Base-by-base conservation (phyloP, 2,888 invertebrate species). In the Lasioglossum figueresi region DNA sequence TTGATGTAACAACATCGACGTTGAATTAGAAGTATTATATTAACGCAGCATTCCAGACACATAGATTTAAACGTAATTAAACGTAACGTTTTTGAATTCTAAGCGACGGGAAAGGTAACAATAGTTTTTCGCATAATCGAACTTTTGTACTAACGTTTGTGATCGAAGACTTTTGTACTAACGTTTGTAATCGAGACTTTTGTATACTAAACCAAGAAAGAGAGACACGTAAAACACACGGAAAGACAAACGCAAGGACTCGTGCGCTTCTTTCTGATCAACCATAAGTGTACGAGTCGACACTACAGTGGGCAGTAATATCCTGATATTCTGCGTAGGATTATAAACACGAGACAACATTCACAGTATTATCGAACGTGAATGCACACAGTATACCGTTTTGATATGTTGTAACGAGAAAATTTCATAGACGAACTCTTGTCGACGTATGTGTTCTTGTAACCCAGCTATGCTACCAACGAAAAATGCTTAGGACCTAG, bases 331-430 rank as follows among this genome's bases (percentile, higher is more conserved):
- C 68, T 76, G 79, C 79, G 73, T 88, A 88, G 85, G 16, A 77
- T 83, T 82, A 86, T 31, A 83, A 74, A 82, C 66, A 66, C 79
- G 37, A 86, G 75, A 80, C 77, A 70, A 56, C 88, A 89, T 92
- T 92, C 88, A 82, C 90, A 89, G 88, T 91, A 90, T 91, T 92
- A 89, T 80, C 40, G 76, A 84, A 86, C 59, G 80, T 88, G 81
- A 87, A 83, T 86, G 83, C 56, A 56, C 76, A 83, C 73, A 78
- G 75, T 87, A 71, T 81, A 89, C 76, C 80, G 82, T 88, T 89
- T 89, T 88, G 84, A 85, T 88, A 88, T 83, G 86, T 86, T 87
- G 73, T 52, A 80, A 75, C 37, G n/a, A 40, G 70, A 23, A 40
- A 70, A 77, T 75, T 84, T 87, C 81, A 79, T 84, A 71, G 85